These are phyloP conservation scores for Eilema sororculum DNA, from an alignment of 2,888 invertebrate genomes.

Conservation along the genomic window DNA sequence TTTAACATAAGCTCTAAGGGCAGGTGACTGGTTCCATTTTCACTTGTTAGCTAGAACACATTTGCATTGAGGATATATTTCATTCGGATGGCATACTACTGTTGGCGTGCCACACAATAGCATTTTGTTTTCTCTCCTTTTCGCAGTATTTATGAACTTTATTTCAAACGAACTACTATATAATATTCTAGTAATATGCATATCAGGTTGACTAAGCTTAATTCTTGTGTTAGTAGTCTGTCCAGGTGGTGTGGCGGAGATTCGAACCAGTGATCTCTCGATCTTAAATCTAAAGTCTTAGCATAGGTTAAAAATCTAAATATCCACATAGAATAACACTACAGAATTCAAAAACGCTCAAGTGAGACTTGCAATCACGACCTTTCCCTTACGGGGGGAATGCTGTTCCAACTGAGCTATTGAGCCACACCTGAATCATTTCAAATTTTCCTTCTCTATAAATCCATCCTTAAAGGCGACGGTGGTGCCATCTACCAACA, in stretches of 20 bases:
- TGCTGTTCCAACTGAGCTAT: no score
- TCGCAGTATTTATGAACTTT: background rate
- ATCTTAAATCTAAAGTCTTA: background rate
- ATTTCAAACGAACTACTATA: background rate
- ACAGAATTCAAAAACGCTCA: no score
- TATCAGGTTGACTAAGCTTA: background rate
- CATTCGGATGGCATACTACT: constrained; percentile 25
- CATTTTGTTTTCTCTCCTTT: constrained; percentile 15
- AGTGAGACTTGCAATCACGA: no score
- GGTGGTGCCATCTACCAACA: no score
- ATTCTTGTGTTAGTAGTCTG: no score
- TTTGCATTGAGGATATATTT: constrained; percentile 6
- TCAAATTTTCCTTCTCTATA: no score
- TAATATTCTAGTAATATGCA: background rate
- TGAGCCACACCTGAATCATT: no score
- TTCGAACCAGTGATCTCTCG: no score
- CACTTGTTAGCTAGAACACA: background rate
- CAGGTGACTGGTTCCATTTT: background rate
- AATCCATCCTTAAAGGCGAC: no score
- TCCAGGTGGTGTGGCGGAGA: background rate
- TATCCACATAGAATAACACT: no score
- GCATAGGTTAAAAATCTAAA: no score
- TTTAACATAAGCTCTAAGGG: background rate
- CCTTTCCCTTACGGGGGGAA: no score
- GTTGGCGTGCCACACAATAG: constrained; percentile 29